Conservation (phyloP, 2,888 invertebrate genomes). For the Drosophila sordidapex region DNA sequence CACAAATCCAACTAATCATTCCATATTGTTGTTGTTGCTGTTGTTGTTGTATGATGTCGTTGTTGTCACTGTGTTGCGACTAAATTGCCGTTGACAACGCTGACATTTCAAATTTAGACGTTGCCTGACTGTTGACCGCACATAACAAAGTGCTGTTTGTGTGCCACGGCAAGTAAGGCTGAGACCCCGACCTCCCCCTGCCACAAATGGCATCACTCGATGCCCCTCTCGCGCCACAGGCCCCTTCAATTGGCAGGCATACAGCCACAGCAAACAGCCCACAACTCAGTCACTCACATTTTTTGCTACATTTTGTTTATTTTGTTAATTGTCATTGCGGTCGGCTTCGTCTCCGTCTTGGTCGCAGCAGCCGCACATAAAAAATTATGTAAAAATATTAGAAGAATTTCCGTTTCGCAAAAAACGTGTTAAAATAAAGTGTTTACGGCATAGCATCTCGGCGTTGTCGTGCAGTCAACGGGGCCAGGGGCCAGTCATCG, state of each 20-base stretch:
- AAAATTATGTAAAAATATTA: slow-evolving; percentile 66
- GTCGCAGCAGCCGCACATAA: slow-evolving; percentile 32
- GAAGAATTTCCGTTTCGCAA: slow-evolving; percentile 69
- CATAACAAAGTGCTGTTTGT: slow-evolving; percentile 74
- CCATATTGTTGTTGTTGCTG: slow-evolving; percentile 24
- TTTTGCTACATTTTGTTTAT: slow-evolving; percentile 55
- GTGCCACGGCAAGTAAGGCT: slow-evolving; percentile 62
- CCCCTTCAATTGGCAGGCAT: slow-evolving; percentile 15
- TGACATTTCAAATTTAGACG: slow-evolving; percentile 77
- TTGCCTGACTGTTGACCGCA: slow-evolving; percentile 77
- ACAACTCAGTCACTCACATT: slow-evolving; percentile 36
- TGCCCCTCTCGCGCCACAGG: not conserved
- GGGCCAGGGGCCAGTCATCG: slow-evolving; percentile 4
- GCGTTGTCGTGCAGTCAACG: slow-evolving; percentile 8
- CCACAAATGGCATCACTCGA: slow-evolving; percentile 25
- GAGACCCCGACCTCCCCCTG: slow-evolving; percentile 22
- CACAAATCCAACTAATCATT: not conserved
- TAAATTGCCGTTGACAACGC: slow-evolving; percentile 72
- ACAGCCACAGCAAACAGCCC: slow-evolving; percentile 8
- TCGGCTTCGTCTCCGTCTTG: not conserved
- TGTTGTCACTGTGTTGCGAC: slow-evolving; percentile 39
- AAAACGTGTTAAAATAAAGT: slow-evolving; percentile 63
- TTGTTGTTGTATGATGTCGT: slow-evolving; percentile 31
- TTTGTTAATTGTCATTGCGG: slow-evolving; percentile 64
- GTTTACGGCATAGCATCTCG: slow-evolving; percentile 44